These are phyloP conservation scores for Megaptera novaeangliae DNA, from an alignment of 2,113 vertebrate genomes.

Conservation along the genomic window DNA sequence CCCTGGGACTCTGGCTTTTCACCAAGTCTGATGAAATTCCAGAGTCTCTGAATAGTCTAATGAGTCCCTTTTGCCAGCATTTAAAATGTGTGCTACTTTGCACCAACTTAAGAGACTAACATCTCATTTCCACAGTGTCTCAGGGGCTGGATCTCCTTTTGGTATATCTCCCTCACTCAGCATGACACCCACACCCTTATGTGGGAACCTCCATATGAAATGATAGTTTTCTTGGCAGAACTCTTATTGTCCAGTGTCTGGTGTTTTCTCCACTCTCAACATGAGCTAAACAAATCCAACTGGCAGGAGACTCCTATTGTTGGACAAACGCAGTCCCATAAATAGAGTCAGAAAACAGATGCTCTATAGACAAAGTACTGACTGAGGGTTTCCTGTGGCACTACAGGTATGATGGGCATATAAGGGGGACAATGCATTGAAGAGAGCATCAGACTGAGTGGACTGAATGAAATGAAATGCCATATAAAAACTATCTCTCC, in stretches of 20 bases:
- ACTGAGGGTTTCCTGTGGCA: neutral
- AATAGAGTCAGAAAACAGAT: neutral
- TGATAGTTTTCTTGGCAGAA: neutral
- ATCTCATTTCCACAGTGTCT: conserved; percentile 41
- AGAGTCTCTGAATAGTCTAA: conserved; percentile 30
- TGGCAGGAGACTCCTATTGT: neutral
- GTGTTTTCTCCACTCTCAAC: neutral
- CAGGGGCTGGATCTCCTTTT: neutral
- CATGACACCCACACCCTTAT: neutral
- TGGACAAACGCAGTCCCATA: neutral
- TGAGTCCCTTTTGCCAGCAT: conserved; percentile 25
- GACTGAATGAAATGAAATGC: neutral
- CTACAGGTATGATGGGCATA: neutral
- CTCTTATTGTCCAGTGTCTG: neutral
- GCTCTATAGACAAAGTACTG: neutral
- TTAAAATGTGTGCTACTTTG: conserved; percentile 54
- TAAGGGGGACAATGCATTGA: neutral
- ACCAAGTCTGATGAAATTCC: conserved; percentile 44
- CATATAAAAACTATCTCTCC: neutral
- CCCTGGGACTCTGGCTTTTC: neutral
- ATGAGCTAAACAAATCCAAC: conserved; percentile 18
- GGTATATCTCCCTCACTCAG: neutral
- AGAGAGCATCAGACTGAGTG: neutral
- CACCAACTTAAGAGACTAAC: conserved; percentile 41
- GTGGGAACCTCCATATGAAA: neutral